Evolutionary conservation across 2,888 invertebrate species (phyloP), one percentile per base, ranked within the genome.

Genomic region (Nematopogon swammerdamellus): DNA sequence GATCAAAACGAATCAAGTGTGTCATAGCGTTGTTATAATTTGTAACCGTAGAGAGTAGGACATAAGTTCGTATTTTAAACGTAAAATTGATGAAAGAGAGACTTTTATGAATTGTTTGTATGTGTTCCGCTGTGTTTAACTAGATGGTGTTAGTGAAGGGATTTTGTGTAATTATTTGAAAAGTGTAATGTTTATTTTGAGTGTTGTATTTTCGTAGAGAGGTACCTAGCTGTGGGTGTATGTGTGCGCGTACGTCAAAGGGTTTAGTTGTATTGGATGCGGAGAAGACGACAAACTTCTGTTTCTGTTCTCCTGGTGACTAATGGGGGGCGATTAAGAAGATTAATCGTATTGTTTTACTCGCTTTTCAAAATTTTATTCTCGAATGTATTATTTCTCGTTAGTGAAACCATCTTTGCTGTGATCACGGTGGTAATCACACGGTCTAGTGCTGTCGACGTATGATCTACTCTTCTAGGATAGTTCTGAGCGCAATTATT

Each of bases 1-100:
- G 60, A 8, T 14, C 36, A 60, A 64, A 70, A 68, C 65, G 67
- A 57, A 68, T 69, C 67, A 71, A 70, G 68, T 70, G 70, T 68
- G 68, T 60, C 61, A 59, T 57, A 56, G 55, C 62, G 67, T 70
- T 62, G 61, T 57, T 56, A 62, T 68, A 70, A 74, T 74, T 49
- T 69, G n/a, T 66, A 65, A 60, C 72, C 67, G 63, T 75, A 68
- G 60, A 52, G 48, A 43, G 52, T 55, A 52, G 10, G 51, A 20
- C 11, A 59, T 72, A 73, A 64, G 66, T 68, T 59, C 57, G 63
- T 62, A 65, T 70, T 54, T 53, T 36, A 45, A 45, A 46, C 49
- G 45, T 16, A 3, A 20, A 14, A 2, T 2, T 18, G 18, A 47
- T 36, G 36, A 14, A 8, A 36, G 3, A 36, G 3, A 14, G 3